Evolutionary conservation across 2,888 invertebrate species (phyloP), one percentile per base, ranked within the genome.

Genomic region (Sipha maydis): DNA sequence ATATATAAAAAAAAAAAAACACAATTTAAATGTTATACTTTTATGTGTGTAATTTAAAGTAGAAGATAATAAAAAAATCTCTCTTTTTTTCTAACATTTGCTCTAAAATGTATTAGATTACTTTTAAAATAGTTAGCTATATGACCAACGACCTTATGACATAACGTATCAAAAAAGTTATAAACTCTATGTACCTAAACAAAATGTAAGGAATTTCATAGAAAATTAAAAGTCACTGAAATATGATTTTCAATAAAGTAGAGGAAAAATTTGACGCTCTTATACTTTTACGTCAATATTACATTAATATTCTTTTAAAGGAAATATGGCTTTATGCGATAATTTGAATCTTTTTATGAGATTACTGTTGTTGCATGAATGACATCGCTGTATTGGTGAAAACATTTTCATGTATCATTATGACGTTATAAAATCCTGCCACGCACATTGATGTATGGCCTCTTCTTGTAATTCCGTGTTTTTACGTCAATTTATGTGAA

Each of bases 221-320:
- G 38, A 38, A 54, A 73, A 83, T 54, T 14, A 31, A 31, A 82
- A 83, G 71, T 38, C 69, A 48, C n/a, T 21, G 14, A 71, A 83
- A 54, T 21, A 14, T 31, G 31, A 31, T 73, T 71, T 54, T 34
- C 41, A 25, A 31, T 28, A 25, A 71, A 83, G 38, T 38, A 71
- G 25, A 73, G 83, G 71, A 73, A 54, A 54, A 83, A 83, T 83
- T 83, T 73, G 71, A 83, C 71, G 54, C 34, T 83, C 8, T 34
- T 54, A 34, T 31, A 54, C 48, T 83, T 83, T 73, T 71, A 73
- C 34, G 31, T 83, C 83, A 83, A 31, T 31, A 17, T 31, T 25
- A 83, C 48, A 83, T 54, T 71, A 71, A 25, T 79, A 61, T 79
- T 67, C 5, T 80, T 38, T 61, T n/a, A 38, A 34, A 7, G n/a